These are phyloP conservation scores for Elaeidobius kamerunicus DNA, from an alignment of 2,888 invertebrate species.

Conservation along the genomic window DNA sequence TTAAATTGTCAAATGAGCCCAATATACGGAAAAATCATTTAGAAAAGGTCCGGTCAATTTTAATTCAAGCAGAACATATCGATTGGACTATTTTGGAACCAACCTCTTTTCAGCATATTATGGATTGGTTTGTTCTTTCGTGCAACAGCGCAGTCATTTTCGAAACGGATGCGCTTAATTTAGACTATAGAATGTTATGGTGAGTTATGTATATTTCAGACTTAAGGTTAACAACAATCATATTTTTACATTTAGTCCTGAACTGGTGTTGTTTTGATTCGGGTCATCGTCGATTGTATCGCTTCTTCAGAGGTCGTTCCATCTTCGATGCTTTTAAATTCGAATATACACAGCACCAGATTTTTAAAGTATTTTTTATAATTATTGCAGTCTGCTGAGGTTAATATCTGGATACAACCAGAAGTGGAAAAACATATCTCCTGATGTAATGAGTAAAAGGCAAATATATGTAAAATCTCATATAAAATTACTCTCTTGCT, in stretches of 20 bases:
- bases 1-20: constrained; percentile 70
- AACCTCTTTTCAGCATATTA: constrained; percentile 59
- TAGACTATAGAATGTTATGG: constrained; percentile 60
- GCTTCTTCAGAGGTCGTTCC: not conserved
- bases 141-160: constrained; percentile 68
- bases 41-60: constrained; percentile 46
- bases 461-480: constrained; percentile 60
- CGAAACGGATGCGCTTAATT: constrained; percentile 52
- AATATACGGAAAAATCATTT: constrained; percentile 59
- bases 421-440: constrained; percentile 48
- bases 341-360: too few species aligned
- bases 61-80: constrained; percentile 60
- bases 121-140: constrained; percentile 73
- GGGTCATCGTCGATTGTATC: too few species aligned
- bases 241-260: too few species aligned
- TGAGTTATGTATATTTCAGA: constrained; percentile 42
- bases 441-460: constrained; percentile 52
- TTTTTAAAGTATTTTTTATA: not conserved
- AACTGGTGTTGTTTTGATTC: too few species aligned
- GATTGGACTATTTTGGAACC: constrained; percentile 65
- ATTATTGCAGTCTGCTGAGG: constrained; percentile 55
- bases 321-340: too few species aligned
- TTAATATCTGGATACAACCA: constrained; percentile 58
- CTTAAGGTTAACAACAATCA: too few species aligned
- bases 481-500: constrained; percentile 57